Evolutionary conservation across 2,113 vertebrate genomes (phyloP), one percentile per base, ranked within the genome.

Genomic region (Natator depressus): DNA sequence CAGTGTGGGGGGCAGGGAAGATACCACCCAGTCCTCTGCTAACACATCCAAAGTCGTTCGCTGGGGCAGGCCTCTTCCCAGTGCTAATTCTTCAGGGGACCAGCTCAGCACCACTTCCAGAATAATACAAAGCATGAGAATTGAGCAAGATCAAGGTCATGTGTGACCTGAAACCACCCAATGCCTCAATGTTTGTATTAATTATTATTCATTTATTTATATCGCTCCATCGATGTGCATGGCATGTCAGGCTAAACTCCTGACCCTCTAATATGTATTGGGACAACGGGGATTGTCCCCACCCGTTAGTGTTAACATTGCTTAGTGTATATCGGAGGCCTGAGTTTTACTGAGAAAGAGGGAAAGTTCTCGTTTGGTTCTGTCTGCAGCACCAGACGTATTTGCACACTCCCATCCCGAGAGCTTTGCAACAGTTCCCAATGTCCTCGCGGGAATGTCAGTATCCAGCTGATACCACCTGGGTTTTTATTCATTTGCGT

Each of bases 401-500:
- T 90, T 82, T 84, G n/a, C 84, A 88, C 53, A 1, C 17, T 24
- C 1, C 72, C 47, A 1, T 6, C 0, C 49, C 20, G 31, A 16
- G 27, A 22, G n/a, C 72, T 8, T 91, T 82, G 72, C 25, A 46
- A 25, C 10, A 24, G 20, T 46, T 46, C 72, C 72, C 38, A 11
- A 4, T 46, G 22, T 42, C 72, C 10, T 75, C 5, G 3, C 3
- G 1, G 38, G 38, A 75, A 42, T 75, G 72, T 42, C 72, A 75
- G 10, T 46, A 75, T 22, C 72, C 42, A 2, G 55, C 54, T 16
- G 42, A 50, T 10, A 22, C 5, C n/a, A 79, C 50, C 54, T 57
- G 35, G 0, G 72, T 75, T 6, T 38, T 12, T 42, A 3, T 1
- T 13, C 8, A 10, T 89, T 13, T 25, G 1, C 1, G 6, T 55